These are phyloP conservation scores for Oxyruncus cristatus DNA, from an alignment of 2,113 vertebrate genomes.

Conservation along the genomic window DNA sequence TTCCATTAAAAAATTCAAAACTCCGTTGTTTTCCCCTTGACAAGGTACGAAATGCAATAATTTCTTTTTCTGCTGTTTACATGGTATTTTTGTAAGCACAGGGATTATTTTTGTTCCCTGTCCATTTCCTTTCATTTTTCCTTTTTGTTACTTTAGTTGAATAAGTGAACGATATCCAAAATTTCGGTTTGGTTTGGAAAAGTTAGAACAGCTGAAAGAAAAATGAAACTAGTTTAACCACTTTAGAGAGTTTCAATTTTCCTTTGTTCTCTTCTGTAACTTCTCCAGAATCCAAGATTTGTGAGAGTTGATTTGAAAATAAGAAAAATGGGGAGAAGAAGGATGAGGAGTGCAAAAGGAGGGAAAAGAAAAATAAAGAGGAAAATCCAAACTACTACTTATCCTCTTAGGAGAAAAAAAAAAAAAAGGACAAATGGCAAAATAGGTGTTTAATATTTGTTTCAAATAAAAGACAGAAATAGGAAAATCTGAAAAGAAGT, in stretches of 20 bases:
- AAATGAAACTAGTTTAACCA: conserved; percentile 36
- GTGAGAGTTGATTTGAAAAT: not conserved
- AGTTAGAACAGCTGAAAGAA: not conserved
- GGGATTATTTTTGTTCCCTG: not conserved
- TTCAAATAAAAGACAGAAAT: not conserved
- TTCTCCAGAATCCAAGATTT: conserved; percentile 17
- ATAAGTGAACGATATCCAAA: conserved; percentile 23
- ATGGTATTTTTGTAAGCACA: not conserved
- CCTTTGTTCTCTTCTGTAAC: conserved; percentile 18
- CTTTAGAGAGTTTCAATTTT: conserved; percentile 41
- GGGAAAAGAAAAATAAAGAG: not conserved
- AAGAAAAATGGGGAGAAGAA: not conserved
- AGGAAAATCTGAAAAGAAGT: not conserved
- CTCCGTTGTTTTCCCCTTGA: not conserved
- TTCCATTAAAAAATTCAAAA: conserved; percentile 1
- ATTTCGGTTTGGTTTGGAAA: conserved; percentile 50
- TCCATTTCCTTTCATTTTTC: conserved; percentile 5
- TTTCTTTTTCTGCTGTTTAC: not conserved
- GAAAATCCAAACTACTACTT: not conserved
- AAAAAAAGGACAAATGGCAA: not conserved
- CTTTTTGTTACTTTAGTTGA: not conserved
- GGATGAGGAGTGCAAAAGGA: not conserved
- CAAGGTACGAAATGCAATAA: not conserved
- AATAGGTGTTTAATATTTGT: not conserved
- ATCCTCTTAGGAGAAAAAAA: not conserved